phyloP scores from a whole-genome alignment of 2,888 invertebrate species.

The Unio pictorum region DNA sequence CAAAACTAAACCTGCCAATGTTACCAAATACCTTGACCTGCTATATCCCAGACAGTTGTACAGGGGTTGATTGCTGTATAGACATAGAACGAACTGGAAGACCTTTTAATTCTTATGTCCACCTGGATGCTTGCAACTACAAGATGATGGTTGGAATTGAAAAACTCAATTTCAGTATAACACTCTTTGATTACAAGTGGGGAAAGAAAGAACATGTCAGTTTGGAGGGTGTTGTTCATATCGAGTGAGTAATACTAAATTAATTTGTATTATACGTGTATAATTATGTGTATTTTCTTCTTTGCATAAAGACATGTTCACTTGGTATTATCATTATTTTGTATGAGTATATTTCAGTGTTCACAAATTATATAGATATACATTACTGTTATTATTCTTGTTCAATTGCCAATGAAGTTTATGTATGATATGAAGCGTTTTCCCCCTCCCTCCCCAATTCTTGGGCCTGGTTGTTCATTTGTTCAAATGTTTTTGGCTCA shows the following conservation, averaged over 20 bases:
- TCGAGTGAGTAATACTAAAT: neutral
- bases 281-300: too few species aligned
- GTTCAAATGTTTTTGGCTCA: too few species aligned
- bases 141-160: slow-evolving; percentile 32
- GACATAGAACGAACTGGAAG: slow-evolving; percentile 15
- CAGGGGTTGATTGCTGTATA: slow-evolving; percentile 36
- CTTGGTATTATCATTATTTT: too few species aligned
- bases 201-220: slow-evolving; percentile 16
- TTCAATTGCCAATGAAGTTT: too few species aligned
- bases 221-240: slow-evolving; percentile 1
- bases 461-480: too few species aligned
- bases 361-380: too few species aligned
- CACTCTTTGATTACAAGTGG: slow-evolving; percentile 30
- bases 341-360: too few species aligned
- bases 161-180: slow-evolving; percentile 21
- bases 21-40: slow-evolving; percentile 25
- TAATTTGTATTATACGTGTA: too few species aligned
- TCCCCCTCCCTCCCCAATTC: too few species aligned
- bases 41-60: slow-evolving; percentile 28
- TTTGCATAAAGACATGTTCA: too few species aligned
- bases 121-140: slow-evolving; percentile 36
- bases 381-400: too few species aligned
- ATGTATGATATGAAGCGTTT: too few species aligned
- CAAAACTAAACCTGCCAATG: slow-evolving; percentile 7
- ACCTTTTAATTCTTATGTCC: slow-evolving; percentile 25